Evolutionary conservation across 2,797 vertebrate species (phyloP), one percentile per base, ranked within the genome.

Genomic region (Anolis apletophallus): DNA sequence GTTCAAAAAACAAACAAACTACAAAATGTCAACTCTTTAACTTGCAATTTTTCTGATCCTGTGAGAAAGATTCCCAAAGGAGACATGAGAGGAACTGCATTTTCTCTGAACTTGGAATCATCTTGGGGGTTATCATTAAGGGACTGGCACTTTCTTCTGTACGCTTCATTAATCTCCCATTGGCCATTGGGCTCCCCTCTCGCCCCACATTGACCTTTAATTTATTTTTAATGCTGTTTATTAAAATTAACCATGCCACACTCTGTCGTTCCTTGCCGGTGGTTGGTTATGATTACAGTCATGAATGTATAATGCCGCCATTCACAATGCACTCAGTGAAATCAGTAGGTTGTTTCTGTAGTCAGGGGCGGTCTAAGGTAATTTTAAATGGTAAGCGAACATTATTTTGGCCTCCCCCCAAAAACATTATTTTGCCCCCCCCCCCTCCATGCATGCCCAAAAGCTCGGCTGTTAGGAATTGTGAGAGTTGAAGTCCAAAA

Each of bases 71-170:
- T 89, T 93, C 82, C 82, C 90, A 81, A 88, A 92, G 91, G 93
- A 93, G 93, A 94, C 93, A 88, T 93, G 92, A 94, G 89, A 93
- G 86, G 84, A 91, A 88, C 87, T 87, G 91, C 89, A 93, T 90
- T 91, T 13, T 91, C 88, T 90, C 90, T 94, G 90, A 94, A 94
- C 91, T 92, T 94, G 92, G 94, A 94, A 93, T 92, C 85, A 75
- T 86, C 86, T 95, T 95, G 92, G 87, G 91, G 57, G 92, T 91
- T 91, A 93, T 87, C 94, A 89, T 88, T 91, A 93, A 95, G 88
- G 85, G 93, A 88, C 88, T 86, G 77, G 77, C 12, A 9, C 59
- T 79, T 92, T 89, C 87, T 83, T 46, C 50, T 68, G 68, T 0
- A 11, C 68, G 54, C 80, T 93, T 93, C 32, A 8, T 95, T 95